phyloP scores from a whole-genome alignment of 2,888 invertebrate genomes.

The Tortricodes alternella region DNA sequence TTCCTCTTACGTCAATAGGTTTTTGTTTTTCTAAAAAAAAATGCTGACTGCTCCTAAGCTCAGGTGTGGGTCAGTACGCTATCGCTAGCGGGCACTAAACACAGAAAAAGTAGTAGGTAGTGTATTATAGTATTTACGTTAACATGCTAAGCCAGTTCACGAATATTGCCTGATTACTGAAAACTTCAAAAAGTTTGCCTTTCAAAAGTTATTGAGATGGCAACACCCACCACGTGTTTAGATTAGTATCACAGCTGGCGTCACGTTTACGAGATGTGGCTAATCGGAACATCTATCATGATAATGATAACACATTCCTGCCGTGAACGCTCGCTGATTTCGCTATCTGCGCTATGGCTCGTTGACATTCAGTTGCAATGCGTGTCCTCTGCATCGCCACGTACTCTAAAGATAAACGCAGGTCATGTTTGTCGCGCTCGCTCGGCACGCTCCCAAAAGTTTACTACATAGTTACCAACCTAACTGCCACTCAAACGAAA shows the following conservation, averaged over 20 bases:
- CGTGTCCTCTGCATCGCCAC: constrained; percentile 59
- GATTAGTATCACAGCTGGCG: background rate
- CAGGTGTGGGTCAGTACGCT: no score
- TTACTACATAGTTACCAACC: constrained; percentile 17
- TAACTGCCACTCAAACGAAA: background rate
- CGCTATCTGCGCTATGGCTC: constrained; percentile 47
- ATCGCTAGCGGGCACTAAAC: no score
- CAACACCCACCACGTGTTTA: constrained; percentile 36
- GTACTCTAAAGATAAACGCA: constrained; percentile 68
- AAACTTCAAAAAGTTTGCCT: constrained; percentile 9
- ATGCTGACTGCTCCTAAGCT: no score
- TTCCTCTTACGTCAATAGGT: no score
- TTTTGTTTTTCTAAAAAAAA: no score
- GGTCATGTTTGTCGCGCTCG: constrained; percentile 49
- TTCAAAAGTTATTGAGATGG: constrained; percentile 29
- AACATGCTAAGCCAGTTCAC: background rate
- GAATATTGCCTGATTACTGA: background rate
- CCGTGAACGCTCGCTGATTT: constrained; percentile 26
- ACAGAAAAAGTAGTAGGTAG: background rate
- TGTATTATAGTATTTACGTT: background rate
- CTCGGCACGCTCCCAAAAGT: constrained; percentile 67
- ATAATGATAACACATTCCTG: background rate
- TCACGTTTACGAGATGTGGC: background rate
- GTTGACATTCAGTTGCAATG: constrained; percentile 56
- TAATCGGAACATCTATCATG: constrained; percentile 24